Percentiles rank a stretch among this genome's conserved stretches.
Evolutionary conservation across 2,113 vertebrate species (phyloP).

Genomic region (Genyomyrus donnyi): DNA sequence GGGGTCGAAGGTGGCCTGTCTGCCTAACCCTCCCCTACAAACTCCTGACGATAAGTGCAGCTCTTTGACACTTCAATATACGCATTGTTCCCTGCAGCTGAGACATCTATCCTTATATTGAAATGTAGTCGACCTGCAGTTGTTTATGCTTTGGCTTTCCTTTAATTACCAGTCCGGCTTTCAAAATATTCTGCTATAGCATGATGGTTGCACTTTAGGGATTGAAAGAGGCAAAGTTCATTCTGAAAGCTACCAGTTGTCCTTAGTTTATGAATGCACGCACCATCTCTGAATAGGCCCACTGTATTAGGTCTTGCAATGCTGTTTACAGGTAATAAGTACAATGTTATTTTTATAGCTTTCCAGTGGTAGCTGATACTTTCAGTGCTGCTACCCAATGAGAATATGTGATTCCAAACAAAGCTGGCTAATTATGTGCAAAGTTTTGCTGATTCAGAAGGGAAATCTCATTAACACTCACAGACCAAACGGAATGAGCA

Average conservation of each 20-base stretch:
- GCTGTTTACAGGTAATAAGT: background rate
- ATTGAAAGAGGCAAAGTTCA: background rate
- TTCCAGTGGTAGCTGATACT: background rate
- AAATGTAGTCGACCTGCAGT: too few relatives aligned
- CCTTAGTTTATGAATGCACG: background rate
- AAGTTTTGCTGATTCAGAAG: conserved; percentile 58
- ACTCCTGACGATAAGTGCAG: background rate
- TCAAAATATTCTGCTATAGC: background rate
- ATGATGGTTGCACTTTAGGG: background rate
- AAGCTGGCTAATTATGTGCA: conserved; percentile 58
- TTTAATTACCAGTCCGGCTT: background rate
- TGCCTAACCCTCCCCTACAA: background rate
- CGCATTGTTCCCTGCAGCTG: background rate
- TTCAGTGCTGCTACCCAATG: background rate
- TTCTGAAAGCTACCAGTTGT: background rate
- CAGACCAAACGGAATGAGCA: conserved; percentile 39
- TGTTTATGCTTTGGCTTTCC: background rate
- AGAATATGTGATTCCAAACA: conserved; percentile 21
- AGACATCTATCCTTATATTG: background rate
- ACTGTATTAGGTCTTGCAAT: background rate
- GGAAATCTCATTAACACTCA: conserved; percentile 62
- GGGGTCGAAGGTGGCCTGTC: background rate
- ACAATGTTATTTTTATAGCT: conserved; percentile 12
- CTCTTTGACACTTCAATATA: background rate
- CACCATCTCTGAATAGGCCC: conserved; percentile 2